Base-by-base conservation (phyloP, 1,140 invertebrate species). In the Arion vulgaris region DNA sequence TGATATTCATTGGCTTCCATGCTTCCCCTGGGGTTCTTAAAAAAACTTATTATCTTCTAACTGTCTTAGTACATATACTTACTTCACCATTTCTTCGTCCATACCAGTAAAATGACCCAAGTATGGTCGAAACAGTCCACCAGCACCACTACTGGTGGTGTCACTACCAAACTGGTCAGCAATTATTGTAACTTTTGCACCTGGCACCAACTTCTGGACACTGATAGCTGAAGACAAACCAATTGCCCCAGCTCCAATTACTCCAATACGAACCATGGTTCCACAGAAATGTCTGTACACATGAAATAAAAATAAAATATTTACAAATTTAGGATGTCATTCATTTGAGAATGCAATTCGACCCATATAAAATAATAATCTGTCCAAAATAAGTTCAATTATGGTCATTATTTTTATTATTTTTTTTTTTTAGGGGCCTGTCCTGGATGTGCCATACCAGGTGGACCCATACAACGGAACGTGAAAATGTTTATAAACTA, bases 141-240 rank as follows among this genome's bases (percentile, higher is more conserved):
- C 97, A 0, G 97, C 97, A 0, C 97, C 96, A 91, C 95, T 93
- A 91, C 97, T 98, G 0, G 95, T 95, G 0, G 96, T 98, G n/a
- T 96, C 94, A 57, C 94, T 90, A 82, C 95, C 93, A 88, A 97
- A 97, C 81, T 94, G 94, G 72, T 96, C 95, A 1, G 97, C 96
- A n/a, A 97, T 93, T 17, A 98, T 90, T 0, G 95, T 95, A 7
- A 98, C 92, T 11, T 94, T 86, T 0, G 94, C 93, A 71, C 94
- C 94, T 71, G 94, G 94, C 82, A 96, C 93, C 86, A 94, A 92
- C 75, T 94, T 92, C 89, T 96, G 95, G 2, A 98, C 86, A 34
- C 89, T 85, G 2, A 91, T 78, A 19, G 93, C 93, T 26, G 92
- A 92, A 11, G 90, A 90, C 28, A 93, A 82, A 13, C 93, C 93